Percentiles rank a stretch among this genome's conserved stretches.
Evolutionary conservation across 2,888 invertebrate genomes (phyloP).

Genomic region (Pedicia rivosa): DNA sequence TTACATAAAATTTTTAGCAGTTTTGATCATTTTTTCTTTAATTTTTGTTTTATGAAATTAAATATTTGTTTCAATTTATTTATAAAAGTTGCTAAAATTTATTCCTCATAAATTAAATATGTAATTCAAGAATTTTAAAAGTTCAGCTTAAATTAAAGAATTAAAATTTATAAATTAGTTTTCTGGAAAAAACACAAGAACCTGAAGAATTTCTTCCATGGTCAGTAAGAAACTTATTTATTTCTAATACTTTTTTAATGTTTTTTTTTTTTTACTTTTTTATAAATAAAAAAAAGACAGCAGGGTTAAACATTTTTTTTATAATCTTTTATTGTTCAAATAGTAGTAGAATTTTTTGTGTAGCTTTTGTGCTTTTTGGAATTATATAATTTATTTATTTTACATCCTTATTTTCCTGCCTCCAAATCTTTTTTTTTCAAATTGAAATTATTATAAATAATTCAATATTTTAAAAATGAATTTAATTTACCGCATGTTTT

Average conservation of each 20-base stretch:
- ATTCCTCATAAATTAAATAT: conserved; percentile 12
- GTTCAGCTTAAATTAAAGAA: conserved; percentile 1
- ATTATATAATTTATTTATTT: too few relatives aligned
- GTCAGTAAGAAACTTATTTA: conserved; percentile 41
- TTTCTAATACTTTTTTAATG: conserved; percentile 2
- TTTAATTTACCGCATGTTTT: too few relatives aligned
- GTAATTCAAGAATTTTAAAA: conserved; percentile 7
- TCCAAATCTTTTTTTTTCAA: too few relatives aligned
- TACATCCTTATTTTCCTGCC: too few relatives aligned
- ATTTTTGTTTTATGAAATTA: neutral
- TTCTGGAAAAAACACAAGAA: conserved; percentile 60
- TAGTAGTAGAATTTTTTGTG: too few relatives aligned
- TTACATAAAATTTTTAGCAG: too few relatives aligned
- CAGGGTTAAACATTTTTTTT: too few relatives aligned
- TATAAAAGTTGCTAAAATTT: conserved; percentile 4
- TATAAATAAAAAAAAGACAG: too few relatives aligned
- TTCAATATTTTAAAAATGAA: too few relatives aligned
- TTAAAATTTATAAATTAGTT: conserved; percentile 31
- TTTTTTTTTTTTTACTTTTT: neutral
- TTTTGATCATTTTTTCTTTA: neutral
- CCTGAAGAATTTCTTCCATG: conserved; percentile 64
- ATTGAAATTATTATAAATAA: too few relatives aligned
- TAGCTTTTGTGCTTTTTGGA: too few relatives aligned
- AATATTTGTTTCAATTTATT: neutral
- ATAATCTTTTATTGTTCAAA: too few relatives aligned